Base-by-base conservation (phyloP, 2,113 vertebrate genomes). In the Jaculus jaculus region DNA sequence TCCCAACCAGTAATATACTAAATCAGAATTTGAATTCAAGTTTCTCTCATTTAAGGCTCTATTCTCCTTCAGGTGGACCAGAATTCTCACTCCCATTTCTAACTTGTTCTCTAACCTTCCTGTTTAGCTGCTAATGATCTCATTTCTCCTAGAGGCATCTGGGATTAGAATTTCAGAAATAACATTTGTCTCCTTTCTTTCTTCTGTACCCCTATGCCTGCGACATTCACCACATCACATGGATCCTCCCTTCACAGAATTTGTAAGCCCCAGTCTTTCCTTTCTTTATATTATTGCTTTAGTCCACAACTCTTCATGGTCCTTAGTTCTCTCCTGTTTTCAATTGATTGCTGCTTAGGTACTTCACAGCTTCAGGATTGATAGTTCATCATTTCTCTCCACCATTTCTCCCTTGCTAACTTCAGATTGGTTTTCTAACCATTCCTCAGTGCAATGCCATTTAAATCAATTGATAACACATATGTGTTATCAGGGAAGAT, bases 51-150 rank as follows among this genome's bases (percentile, higher is more conserved):
- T 2, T 34, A 72, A 79, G 9, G 34, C 13, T 26, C 17, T 63
- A 5, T 81, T 89, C 34, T 82, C 26, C 32, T 15, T 47, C 26
- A 60, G 20, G 26, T 26, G 69, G n/a, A 65, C 10, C 69, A 79
- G 34, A 88, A 85, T 75, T 80, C 20, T 74, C 69, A 75, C 3
- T n/a, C 61, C 10, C 13, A 37, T 68, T 84, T 81, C 37, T 93
- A 68, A 42, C 24, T 5, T 51, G 21, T 20, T 69, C 34, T 65
- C 28, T 47, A 7, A 10, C 17, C n/a, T 61, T 28, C 12, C 16
- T 72, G 47, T 17, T 84, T 77, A 24, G 78, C n/a, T 87, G 26
- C 8, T 63, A 78, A 32, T 69, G 16, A 16, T 5, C 28, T 75
- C 30, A 5, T 66, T 88, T 74, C n/a, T 58, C 47, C 60, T 89